Percentiles rank a stretch among this genome's conserved stretches.
phyloP scores from a whole-genome alignment of 2,888 invertebrate genomes.

The Sialis lutaria region DNA sequence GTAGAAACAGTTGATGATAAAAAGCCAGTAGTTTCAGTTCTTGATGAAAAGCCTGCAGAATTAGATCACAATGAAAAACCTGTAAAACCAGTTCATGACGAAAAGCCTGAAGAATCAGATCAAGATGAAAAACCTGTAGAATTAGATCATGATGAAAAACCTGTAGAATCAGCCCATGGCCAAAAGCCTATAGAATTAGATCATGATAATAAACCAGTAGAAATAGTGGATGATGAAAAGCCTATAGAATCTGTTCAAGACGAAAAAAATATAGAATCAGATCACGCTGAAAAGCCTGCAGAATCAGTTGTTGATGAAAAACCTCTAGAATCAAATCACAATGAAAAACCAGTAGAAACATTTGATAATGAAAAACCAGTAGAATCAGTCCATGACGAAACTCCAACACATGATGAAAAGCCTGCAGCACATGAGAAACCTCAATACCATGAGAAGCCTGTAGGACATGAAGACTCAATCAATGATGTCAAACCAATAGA shows the following conservation, averaged over 20 bases:
- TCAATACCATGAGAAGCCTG: constrained; percentile 2
- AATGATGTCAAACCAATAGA: too few relatives aligned
- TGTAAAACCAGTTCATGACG: background rate
- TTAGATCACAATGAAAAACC: background rate
- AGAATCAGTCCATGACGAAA: background rate
- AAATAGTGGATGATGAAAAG: constrained; percentile 4
- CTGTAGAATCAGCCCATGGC: constrained; percentile 7
- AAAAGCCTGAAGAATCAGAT: constrained; percentile 4
- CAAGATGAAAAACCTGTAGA: constrained; percentile 1
- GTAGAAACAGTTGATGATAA: constrained; percentile 6
- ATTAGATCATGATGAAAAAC: constrained; percentile 1
- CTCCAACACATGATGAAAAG: background rate
- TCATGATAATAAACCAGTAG: constrained; percentile 4
- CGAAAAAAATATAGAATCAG: constrained; percentile 4
- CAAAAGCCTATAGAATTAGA: constrained; percentile 2
- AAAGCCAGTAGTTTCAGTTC: background rate
- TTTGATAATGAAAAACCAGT: background rate
- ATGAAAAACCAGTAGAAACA: constrained; percentile 4
- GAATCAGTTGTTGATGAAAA: too few relatives aligned
- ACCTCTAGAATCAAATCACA: background rate
- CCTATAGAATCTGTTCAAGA: constrained; percentile 5
- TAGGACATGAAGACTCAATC: too few relatives aligned
- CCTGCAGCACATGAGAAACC: constrained; percentile 1
- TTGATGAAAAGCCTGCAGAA: constrained; percentile 1
- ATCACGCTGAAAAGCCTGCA: too few relatives aligned